Base-by-base conservation (phyloP, 2,113 vertebrate species). In the Centropristis striata region DNA sequence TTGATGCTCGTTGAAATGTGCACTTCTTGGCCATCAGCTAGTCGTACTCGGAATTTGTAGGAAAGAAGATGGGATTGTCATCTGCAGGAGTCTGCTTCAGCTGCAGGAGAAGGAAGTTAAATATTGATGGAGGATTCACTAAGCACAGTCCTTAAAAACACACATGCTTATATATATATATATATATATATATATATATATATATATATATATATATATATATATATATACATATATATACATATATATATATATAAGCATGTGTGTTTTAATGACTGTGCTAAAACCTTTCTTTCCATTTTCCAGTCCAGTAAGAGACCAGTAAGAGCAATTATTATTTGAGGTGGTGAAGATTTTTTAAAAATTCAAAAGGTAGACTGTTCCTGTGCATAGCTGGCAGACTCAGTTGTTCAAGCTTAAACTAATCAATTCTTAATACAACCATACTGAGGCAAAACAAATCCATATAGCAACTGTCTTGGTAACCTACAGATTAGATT, bases 1-100 rank as follows among this genome's bases (percentile, higher is more conserved):
- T 57, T 95, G 75, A 27, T 95, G 95, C 5, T 93, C 50, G 0
- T 32, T 89, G 78, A 95, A 95, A 58, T 96, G 94, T 8, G 95
- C 87, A 74, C 85, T 94, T 61, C 92, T 96, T 96, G 51, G 95
- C 95, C 60, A 91, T 58, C 84, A 95, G 81, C 95, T 95, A 96
- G 79, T 94, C 93, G 4, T 93, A 91, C 50, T 90, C 72, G 4
- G 80, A 73, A 44, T 96, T 95, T 16, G 90, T 88, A 8, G 95
- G 94, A 54, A 93, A 32, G 85, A 96, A 96, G 75, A 96, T 86
- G 1, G 92, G 88, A 51, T 91, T 93, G 61, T 91, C 77, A 0
- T 71, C 36, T 32, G 66, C 81, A 9, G 92, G 89, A 36, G 20
- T 54, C 80, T 93, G 92, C 50, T 85, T 92, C 79, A 83, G 69